A percentile compares a stretch with the other conserved stretches of the same genome.
Conservation (phyloP, 2,888 invertebrate species). For the Amblyteles armatorius region DNA sequence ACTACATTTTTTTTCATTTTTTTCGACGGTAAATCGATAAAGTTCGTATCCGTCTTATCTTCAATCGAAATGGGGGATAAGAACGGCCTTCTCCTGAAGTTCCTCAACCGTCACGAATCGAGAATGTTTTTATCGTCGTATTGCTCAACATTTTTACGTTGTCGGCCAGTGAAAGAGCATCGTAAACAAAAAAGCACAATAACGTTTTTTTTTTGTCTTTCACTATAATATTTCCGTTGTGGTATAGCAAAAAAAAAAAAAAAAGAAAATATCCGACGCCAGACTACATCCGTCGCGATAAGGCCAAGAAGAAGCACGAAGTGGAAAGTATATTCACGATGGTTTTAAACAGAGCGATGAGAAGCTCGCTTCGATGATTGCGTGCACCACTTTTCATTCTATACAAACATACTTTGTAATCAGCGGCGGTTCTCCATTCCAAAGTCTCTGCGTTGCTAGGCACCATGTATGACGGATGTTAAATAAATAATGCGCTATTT, state of each 20-base stretch:
- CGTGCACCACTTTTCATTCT: constrained; percentile 35
- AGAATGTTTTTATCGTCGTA: background rate
- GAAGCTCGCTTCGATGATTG: constrained; percentile 47
- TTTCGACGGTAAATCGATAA: constrained; percentile 11
- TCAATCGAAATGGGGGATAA: constrained; percentile 30
- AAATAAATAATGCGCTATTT: background rate
- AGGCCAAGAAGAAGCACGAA: constrained; percentile 4
- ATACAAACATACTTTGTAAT: constrained; percentile 23
- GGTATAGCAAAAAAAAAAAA: background rate
- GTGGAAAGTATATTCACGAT: constrained; percentile 57
- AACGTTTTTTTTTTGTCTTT: background rate
- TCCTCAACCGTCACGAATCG: background rate
- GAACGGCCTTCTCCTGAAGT: background rate
- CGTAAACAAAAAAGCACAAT: background rate
- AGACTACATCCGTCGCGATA: background rate
- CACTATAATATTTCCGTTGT: background rate
- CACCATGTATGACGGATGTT: background rate
- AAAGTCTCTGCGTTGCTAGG: background rate
- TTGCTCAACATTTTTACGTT: background rate
- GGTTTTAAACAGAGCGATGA: constrained; percentile 60
- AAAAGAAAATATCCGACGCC: background rate
- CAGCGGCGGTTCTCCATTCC: background rate
- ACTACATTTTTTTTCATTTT: background rate
- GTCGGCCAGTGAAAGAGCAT: background rate
- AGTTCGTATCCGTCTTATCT: constrained; percentile 38